Conservation (phyloP, 2,797 vertebrate genomes). For the Poeciliopsis infans region DNA sequence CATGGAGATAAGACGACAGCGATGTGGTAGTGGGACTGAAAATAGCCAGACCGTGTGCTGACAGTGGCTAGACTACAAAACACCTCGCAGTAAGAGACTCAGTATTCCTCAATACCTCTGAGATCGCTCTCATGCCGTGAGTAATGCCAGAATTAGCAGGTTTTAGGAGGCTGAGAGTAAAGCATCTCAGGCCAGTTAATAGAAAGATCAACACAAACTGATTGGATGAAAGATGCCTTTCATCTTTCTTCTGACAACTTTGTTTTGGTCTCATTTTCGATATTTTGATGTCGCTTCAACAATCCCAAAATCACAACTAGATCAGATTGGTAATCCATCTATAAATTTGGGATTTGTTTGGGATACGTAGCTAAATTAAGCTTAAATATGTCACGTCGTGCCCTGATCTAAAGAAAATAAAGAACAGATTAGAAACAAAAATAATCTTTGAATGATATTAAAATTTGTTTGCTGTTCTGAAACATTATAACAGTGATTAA, state of each 20-base stretch:
- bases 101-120: conserved; percentile 1
- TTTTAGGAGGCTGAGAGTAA: background rate
- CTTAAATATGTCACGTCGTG: background rate
- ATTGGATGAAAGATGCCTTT: background rate
- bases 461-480: background rate
- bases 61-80: conserved; percentile 23
- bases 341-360: background rate
- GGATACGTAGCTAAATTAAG: too few species aligned
- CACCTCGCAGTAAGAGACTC: background rate
- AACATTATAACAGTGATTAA: background rate
- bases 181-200: background rate
- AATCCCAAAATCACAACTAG: background rate
- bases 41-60: conserved; percentile 42
- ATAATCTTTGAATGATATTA: background rate
- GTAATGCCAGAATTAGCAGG: background rate
- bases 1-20: conserved; percentile 66
- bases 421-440: background rate
- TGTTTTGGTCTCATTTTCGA: background rate
- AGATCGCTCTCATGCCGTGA: background rate
- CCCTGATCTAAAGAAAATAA: background rate
- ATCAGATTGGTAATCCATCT: background rate
- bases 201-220: background rate
- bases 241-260: conserved; percentile 6
- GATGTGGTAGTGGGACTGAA: conserved; percentile 33
- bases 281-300: background rate